phyloP scores from a whole-genome alignment of 2,888 invertebrate genomes.

The Aphodius granarius region DNA sequence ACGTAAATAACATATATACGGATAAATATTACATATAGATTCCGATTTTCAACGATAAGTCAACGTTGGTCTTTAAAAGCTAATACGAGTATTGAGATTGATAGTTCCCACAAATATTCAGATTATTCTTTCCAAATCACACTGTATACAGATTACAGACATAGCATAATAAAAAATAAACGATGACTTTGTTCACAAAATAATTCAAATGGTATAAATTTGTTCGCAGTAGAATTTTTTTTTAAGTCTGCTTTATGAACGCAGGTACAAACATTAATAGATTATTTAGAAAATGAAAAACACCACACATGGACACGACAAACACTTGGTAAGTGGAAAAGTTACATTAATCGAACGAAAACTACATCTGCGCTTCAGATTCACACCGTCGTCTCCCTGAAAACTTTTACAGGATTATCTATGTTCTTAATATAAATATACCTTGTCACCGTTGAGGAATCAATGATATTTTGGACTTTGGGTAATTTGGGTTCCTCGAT shows the following conservation, averaged over 20 bases:
- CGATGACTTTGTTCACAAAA: not conserved
- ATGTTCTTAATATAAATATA: conserved; percentile 53
- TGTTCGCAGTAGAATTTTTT: not conserved
- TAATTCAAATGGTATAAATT: not conserved
- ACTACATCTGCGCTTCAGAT: conserved; percentile 5
- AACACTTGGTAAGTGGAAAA: not conserved
- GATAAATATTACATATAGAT: not conserved
- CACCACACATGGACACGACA: not conserved
- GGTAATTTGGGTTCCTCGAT: conserved; percentile 42
- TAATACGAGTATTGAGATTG: not conserved
- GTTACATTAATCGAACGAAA: not conserved
- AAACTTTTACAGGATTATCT: conserved; percentile 52
- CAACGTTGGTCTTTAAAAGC: not conserved
- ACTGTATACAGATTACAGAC: not conserved
- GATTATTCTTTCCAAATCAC: not conserved
- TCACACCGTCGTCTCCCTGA: conserved; percentile 54
- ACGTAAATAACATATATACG: not conserved
- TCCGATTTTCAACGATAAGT: not conserved
- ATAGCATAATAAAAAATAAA: not conserved
- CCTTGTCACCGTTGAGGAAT: conserved; percentile 44
- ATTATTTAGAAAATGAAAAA: not conserved
- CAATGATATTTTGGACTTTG: conserved; percentile 44
- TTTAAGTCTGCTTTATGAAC: not conserved
- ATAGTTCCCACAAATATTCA: not conserved
- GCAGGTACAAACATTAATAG: not conserved